Evolutionary conservation across 2,797 vertebrate genomes (phyloP), one percentile per base, ranked within the genome.

Genomic region (Emys orbicularis): DNA sequence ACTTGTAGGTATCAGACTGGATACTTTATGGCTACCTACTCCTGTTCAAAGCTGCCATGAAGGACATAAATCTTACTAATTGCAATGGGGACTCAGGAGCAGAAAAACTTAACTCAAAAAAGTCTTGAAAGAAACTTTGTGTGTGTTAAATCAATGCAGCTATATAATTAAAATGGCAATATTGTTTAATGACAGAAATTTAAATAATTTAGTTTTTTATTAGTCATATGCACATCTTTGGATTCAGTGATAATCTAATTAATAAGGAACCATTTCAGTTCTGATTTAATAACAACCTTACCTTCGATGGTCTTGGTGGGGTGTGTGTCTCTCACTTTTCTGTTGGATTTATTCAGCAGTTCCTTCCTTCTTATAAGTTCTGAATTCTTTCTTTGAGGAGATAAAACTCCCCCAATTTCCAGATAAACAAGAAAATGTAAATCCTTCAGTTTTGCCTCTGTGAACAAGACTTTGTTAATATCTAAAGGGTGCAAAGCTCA

Each of bases 161-260:
- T 44, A 10, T 25, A 31, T 21, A 56, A 47, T 18, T 89, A n/a
- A 31, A 94, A 47, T 3, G 61, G 8, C 6, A 88, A 6, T 29
- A 72, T 1, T 57, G 13, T 80, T 88, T 91, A 85, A 88, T 23
- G 61, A 1, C 9, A 84, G 12, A 86, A 57, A 72, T 47, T 3
- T 1, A 37, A 82, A 79, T 74, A 52, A 2, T 92, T 89, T 2
- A 1, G 81, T 87, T 81, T 79, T 2, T 29, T 37, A 5, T 56
- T 74, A 44, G n/a, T 12, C 2, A 25, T 50, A n/a, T 0, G 2
- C 0, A 0, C 49, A 6, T 37, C 1, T 65, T 72, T 21, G 85
- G 6, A 3, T 90, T 90, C 88, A 89, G 44, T 83, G 3, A 59
- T 79, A 81, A 1, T 2, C 19, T 29, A 76, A 49, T 68, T 88